Conservation (phyloP, 92 coral and sea anemone genomes). For the Umimayanthus kanabou region DNA sequence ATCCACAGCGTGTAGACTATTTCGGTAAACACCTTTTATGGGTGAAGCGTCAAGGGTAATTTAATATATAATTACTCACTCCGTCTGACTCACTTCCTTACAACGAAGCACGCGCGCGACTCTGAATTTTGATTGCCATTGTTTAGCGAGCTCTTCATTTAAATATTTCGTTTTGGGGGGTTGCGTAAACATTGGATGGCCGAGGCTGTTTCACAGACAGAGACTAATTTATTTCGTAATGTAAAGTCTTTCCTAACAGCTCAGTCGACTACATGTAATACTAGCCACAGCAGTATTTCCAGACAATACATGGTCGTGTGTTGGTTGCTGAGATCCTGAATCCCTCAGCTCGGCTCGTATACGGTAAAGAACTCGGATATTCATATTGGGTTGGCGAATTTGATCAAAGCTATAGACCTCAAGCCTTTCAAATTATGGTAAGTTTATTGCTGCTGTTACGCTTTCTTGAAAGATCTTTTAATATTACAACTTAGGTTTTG, state of each 20-base stretch:
- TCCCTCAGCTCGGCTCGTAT: background rate
- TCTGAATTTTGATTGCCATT: slow-evolving; percentile 38
- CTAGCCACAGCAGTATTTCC: background rate
- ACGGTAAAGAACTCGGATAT: too few species aligned
- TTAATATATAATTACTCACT: background rate
- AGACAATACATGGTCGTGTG: background rate
- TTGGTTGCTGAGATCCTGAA: background rate
- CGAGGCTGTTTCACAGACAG: background rate
- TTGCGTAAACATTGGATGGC: background rate
- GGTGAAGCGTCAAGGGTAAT: background rate
- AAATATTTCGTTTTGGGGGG: background rate
- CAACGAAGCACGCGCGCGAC: background rate
- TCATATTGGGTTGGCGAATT: slow-evolving; percentile 2
- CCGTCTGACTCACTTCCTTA: slow-evolving; percentile 23
- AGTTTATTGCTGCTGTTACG: background rate
- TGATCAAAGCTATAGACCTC: background rate
- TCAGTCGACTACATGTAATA: background rate
- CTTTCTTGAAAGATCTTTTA: background rate
- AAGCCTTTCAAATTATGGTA: slow-evolving; percentile 17
- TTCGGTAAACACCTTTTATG: slow-evolving; percentile 32
- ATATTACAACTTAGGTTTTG: background rate
- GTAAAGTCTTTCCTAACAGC: background rate
- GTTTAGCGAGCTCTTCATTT: slow-evolving; percentile 11
- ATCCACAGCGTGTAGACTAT: slow-evolving; percentile 1
- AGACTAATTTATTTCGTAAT: background rate